Evolutionary conservation across 37 sponge, comb jelly and placozoan genomes (phyloP).

Genomic region (Agelas oroides): DNA sequence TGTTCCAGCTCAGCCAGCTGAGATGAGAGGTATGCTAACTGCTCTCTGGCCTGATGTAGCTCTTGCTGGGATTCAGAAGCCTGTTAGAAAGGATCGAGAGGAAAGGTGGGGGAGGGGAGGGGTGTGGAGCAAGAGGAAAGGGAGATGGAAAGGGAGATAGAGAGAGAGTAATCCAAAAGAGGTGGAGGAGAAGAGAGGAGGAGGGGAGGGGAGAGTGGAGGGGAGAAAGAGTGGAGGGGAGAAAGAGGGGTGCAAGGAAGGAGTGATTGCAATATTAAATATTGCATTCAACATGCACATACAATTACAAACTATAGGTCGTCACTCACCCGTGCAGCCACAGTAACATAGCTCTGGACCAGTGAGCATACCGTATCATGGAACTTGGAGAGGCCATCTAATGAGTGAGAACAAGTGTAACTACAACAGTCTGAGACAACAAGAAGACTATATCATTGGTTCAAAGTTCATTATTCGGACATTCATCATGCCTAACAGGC

Average conservation of each 20-base stretch:
- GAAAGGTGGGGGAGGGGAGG: no score
- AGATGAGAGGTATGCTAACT: neutral
- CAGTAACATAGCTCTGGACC: conserved; percentile 16
- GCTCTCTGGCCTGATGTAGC: neutral
- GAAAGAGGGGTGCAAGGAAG: no score
- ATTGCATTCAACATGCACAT: neutral
- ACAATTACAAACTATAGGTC: neutral
- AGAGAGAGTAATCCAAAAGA: no score
- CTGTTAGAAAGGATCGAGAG: neutral
- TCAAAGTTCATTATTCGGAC: no score
- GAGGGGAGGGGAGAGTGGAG: no score
- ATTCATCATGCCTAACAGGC: no score
- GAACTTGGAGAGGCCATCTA: conserved; percentile 17
- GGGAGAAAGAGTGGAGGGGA: no score
- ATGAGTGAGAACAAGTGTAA: no score
- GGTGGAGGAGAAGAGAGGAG: no score
- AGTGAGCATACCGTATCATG: conserved; percentile 36
- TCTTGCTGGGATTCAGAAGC: neutral
- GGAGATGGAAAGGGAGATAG: no score
- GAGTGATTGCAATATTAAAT: no score
- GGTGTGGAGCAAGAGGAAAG: no score
- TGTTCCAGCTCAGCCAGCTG: neutral
- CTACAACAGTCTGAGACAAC: neutral
- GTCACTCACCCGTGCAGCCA: neutral
- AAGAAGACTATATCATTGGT: neutral